phyloP scores from a whole-genome alignment of 2,888 invertebrate species.

The Drosophila neotestacea region DNA sequence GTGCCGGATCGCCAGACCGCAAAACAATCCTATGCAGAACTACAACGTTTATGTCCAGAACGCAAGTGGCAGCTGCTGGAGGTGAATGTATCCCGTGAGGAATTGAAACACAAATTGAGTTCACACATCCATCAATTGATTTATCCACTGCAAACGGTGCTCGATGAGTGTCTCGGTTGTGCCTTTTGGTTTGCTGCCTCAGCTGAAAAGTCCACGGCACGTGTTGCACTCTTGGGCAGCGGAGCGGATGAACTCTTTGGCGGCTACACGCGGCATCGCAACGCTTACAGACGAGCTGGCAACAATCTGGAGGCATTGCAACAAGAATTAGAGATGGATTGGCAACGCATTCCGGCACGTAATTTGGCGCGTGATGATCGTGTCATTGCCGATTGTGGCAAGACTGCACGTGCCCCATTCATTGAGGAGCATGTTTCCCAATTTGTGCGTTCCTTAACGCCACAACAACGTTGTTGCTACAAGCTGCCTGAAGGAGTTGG shows the following conservation, averaged over 20 bases:
- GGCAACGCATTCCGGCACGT: conserved; percentile 93
- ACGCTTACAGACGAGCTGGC: conserved; percentile 88
- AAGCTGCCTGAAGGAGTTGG: conserved; percentile 90
- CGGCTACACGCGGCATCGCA: conserved; percentile 96
- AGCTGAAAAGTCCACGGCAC: conserved; percentile 52
- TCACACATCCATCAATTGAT: conserved; percentile 91
- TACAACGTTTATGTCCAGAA: conserved; percentile 88
- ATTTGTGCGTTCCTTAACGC: conserved; percentile 88
- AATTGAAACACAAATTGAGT: conserved; percentile 87
- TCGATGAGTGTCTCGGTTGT: conserved; percentile 98
- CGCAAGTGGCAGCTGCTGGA: conserved; percentile 93
- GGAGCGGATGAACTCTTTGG: conserved; percentile 99
- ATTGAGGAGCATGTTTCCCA: conserved; percentile 90
- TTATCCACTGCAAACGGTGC: conserved; percentile 93
- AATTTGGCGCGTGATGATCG: conserved; percentile 98
- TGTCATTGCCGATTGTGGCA: conserved; percentile 94
- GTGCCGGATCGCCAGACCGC: conserved; percentile 95
- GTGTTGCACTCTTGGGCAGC: conserved; percentile 90
- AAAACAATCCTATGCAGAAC: conserved; percentile 88
- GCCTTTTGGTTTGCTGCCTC: conserved; percentile 98
- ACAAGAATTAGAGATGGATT: conserved; percentile 90
- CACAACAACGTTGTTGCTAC: conserved; percentile 87
- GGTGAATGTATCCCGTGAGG: conserved; percentile 90
- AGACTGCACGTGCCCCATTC: conserved; percentile 93
- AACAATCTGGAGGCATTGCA: conserved; percentile 86